These are phyloP conservation scores for Mycteria americana DNA, from an alignment of 2,797 vertebrate species.

Conservation along the genomic window DNA sequence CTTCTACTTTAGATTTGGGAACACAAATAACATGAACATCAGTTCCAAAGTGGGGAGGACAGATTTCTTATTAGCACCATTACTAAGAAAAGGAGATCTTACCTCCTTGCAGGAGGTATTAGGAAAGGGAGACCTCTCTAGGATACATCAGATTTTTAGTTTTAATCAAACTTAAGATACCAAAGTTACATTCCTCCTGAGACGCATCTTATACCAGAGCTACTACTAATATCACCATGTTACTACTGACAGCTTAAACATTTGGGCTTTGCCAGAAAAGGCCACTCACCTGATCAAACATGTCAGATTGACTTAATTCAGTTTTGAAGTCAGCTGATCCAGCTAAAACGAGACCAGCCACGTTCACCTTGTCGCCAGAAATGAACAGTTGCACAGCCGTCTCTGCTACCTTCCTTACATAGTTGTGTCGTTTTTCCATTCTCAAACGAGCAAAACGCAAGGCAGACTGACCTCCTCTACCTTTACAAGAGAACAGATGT, in stretches of 20 bases:
- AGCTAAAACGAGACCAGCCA: conserved; percentile 96
- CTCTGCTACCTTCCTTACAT: conserved; percentile 98
- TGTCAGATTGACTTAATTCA: conserved; percentile 97
- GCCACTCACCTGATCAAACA: conserved; percentile 96
- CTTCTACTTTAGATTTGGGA: not conserved
- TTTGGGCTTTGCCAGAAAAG: not conserved
- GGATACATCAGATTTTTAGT: not conserved
- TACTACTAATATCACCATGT: rapidly evolving
- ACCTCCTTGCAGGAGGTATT: not conserved
- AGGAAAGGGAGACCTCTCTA: not conserved
- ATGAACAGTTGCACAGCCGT: conserved; percentile 98
- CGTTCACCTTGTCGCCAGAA: conserved; percentile 98
- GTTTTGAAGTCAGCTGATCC: conserved; percentile 99
- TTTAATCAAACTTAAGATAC: not conserved
- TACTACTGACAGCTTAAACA: not conserved
- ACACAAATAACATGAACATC: not conserved
- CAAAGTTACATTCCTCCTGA: not conserved
- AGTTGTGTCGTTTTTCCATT: conserved; percentile 99
- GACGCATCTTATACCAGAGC: not conserved
- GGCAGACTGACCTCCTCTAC: conserved; percentile 98
- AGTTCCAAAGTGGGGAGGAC: not conserved
- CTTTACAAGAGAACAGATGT: conserved; percentile 63
- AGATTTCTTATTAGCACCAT: not conserved
- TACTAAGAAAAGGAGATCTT: not conserved
- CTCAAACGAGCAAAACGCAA: conserved; percentile 97